These are phyloP conservation scores for Therioaphis trifolii DNA, from an alignment of 2,888 invertebrate genomes.

Conservation along the genomic window DNA sequence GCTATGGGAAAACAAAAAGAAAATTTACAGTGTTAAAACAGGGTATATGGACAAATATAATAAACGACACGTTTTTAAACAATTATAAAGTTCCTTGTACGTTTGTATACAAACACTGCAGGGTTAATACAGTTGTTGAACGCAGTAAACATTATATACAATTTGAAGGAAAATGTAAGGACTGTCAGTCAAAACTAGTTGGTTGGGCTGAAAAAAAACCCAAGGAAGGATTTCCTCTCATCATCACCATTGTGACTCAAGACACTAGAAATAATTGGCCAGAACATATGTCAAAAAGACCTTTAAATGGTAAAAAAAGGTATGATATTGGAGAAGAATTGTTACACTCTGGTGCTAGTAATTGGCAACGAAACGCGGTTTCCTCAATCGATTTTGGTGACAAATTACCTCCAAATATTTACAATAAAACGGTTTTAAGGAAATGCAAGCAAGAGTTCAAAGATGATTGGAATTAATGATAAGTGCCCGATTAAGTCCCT, in stretches of 20 bases:
- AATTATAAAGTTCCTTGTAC: constrained; percentile 20
- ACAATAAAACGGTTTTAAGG: not conserved
- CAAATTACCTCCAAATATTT: constrained; percentile 4
- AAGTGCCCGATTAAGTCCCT: not conserved
- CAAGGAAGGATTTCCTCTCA: no score
- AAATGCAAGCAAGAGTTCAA: not conserved
- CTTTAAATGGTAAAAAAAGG: no score
- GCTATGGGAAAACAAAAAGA: not conserved
- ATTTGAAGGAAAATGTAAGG: constrained; percentile 21
- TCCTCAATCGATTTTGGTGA: not conserved
- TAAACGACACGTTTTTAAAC: constrained; percentile 11
- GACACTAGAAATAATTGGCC: no score
- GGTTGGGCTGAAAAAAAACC: not conserved
- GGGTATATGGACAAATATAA: not conserved
- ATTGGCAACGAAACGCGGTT: not conserved
- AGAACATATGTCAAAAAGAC: no score
- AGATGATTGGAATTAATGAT: not conserved
- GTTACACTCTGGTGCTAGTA: not conserved
- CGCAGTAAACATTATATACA: not conserved
- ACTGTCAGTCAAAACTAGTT: not conserved
- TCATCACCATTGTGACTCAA: no score
- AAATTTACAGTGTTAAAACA: constrained; percentile 6
- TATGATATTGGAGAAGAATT: no score
- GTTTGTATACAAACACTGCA: not conserved
- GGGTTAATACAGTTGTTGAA: not conserved